Evolutionary conservation across 2,797 vertebrate species (phyloP).

Genomic region (Rhadinocentrus ornatus): DNA sequence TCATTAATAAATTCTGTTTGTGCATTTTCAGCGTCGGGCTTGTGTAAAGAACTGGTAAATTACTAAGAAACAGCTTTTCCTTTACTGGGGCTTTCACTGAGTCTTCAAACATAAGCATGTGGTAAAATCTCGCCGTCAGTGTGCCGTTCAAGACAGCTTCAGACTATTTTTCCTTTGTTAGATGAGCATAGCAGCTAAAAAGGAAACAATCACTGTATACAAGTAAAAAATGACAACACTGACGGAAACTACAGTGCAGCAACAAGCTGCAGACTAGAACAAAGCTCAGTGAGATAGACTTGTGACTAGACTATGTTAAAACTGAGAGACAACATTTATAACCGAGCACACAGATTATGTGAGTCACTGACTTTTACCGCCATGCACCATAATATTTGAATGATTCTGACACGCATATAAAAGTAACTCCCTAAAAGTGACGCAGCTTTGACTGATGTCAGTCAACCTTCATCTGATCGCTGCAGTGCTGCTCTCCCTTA

Average conservation of each 20-base stretch:
- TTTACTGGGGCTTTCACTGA: slow-evolving; percentile 4
- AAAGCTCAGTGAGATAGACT: not conserved
- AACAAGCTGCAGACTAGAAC: not conserved
- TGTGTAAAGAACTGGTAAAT: not conserved
- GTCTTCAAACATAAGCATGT: slow-evolving; percentile 3
- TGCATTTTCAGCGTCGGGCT: not conserved
- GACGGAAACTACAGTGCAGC: not conserved
- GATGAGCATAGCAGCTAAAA: not conserved
- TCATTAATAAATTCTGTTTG: not conserved
- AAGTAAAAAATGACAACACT: not conserved
- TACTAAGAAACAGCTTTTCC: not conserved
- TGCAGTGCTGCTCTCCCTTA: not conserved
- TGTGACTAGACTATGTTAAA: not conserved
- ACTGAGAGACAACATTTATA: not conserved
- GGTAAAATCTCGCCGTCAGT: not conserved
- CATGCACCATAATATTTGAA: not conserved
- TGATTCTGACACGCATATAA: not conserved
- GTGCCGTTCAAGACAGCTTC: not conserved
- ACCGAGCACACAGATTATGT: not conserved
- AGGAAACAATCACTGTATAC: not conserved
- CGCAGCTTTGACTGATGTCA: not conserved
- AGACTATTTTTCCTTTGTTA: slow-evolving; percentile 4
- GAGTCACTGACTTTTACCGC: not conserved
- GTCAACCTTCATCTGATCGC: slow-evolving; percentile 2
- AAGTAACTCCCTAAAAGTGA: not conserved